phyloP scores from a whole-genome alignment of 2,113 vertebrate species.

The Girardinichthys multiradiatus region DNA sequence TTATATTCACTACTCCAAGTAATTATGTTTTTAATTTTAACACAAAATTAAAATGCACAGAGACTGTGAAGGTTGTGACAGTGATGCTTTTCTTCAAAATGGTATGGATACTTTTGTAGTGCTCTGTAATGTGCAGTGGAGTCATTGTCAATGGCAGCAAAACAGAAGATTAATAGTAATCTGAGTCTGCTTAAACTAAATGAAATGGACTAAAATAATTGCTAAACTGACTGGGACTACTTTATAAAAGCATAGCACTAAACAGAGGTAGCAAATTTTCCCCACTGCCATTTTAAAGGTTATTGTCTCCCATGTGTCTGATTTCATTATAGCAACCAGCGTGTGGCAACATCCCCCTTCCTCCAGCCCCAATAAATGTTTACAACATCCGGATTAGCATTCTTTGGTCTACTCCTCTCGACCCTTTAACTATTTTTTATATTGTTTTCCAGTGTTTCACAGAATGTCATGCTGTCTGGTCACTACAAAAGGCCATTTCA shows the following conservation, averaged over 20 bases:
- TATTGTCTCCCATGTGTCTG: slow-evolving; percentile 17
- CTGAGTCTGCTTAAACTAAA: slow-evolving; percentile 30
- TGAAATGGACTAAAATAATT: slow-evolving; percentile 54
- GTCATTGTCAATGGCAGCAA: slow-evolving; percentile 46
- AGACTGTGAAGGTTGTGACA: background rate
- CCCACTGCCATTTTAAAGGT: slow-evolving; percentile 27
- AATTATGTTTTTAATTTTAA: too few species aligned
- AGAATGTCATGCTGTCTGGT: slow-evolving; percentile 39
- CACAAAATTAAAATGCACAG: background rate
- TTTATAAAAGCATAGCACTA: slow-evolving; percentile 47
- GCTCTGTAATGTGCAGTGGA: slow-evolving; percentile 35
- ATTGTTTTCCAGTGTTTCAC: slow-evolving; percentile 43
- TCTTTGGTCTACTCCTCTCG: slow-evolving; percentile 38
- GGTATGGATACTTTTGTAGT: background rate
- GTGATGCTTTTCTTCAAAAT: background rate
- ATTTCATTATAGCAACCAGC: slow-evolving; percentile 42
- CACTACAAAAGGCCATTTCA: slow-evolving; percentile 46
- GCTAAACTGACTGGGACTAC: slow-evolving; percentile 44
- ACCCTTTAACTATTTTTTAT: slow-evolving; percentile 56
- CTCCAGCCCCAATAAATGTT: slow-evolving; percentile 60
- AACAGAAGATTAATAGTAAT: slow-evolving; percentile 50
- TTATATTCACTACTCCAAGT: background rate
- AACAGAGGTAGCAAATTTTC: slow-evolving; percentile 20
- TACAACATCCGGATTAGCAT: slow-evolving; percentile 52
- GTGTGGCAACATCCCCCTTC: slow-evolving; percentile 37